Conservation (phyloP, 2,888 invertebrate species). For the Trissoscelio sp. region DNA sequence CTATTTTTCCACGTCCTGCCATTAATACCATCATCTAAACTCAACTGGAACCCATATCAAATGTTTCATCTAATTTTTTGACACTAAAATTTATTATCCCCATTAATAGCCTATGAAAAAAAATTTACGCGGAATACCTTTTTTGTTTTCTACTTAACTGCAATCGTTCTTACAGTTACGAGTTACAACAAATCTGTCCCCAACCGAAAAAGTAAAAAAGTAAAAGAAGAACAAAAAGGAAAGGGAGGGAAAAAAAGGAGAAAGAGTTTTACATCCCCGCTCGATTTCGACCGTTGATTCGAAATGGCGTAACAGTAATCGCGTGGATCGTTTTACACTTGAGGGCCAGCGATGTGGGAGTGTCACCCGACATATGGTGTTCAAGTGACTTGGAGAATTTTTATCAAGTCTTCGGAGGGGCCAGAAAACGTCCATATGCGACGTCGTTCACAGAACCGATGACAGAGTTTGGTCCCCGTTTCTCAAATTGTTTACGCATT, state of each 20-base stretch:
- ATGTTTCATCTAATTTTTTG: neutral
- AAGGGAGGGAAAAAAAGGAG: neutral
- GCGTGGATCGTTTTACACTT: slow-evolving; percentile 47
- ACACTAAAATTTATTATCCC: slow-evolving; percentile 1
- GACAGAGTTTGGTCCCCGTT: slow-evolving; percentile 42
- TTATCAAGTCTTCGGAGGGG: slow-evolving; percentile 31
- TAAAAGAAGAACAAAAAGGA: neutral
- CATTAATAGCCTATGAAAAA: slow-evolving; percentile 17
- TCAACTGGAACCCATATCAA: slow-evolving; percentile 2
- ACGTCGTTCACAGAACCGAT: slow-evolving; percentile 56
- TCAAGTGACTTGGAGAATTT: slow-evolving; percentile 63
- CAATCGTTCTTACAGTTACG: slow-evolving; percentile 18
- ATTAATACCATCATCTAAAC: neutral
- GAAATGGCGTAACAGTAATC: slow-evolving; percentile 41
- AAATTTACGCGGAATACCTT: slow-evolving; percentile 16
- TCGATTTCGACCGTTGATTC: slow-evolving; percentile 34
- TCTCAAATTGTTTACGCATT: slow-evolving; percentile 57
- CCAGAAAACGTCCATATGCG: slow-evolving; percentile 43
- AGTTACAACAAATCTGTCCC: slow-evolving; percentile 37
- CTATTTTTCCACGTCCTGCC: neutral
- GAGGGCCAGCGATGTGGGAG: slow-evolving; percentile 54
- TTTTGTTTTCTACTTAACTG: slow-evolving; percentile 30
- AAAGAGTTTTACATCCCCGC: neutral
- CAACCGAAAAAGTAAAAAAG: neutral
- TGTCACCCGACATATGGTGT: slow-evolving; percentile 64